Evolutionary conservation across 2,113 vertebrate genomes (phyloP).

Genomic region (Platichthys stellatus): DNA sequence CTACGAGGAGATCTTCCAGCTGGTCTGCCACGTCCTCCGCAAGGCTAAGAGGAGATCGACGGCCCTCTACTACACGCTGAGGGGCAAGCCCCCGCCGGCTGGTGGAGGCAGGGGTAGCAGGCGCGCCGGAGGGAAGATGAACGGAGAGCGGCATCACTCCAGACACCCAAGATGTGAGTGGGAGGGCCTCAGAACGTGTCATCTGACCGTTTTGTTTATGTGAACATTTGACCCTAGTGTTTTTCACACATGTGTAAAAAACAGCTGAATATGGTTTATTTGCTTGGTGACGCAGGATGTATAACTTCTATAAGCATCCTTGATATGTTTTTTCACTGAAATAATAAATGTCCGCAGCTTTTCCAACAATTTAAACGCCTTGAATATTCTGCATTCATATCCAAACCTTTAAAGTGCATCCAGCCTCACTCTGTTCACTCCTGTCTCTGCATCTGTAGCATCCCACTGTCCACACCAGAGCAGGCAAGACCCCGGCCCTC

Average conservation of each 20-base stretch:
- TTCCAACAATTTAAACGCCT: background rate
- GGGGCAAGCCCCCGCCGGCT: conserved; percentile 83
- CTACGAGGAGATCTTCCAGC: conserved; percentile 98
- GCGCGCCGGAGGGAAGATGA: conserved; percentile 66
- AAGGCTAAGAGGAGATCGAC: conserved; percentile 93
- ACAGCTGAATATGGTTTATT: too few species aligned
- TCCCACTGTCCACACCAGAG: conserved; percentile 85
- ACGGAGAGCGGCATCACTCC: conserved; percentile 75
- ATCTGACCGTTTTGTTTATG: background rate
- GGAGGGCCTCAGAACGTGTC: conserved; percentile 1
- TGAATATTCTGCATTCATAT: background rate
- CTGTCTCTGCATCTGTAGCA: conserved; percentile 66
- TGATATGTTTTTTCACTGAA: too few species aligned
- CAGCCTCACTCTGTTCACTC: background rate
- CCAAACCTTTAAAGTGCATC: background rate
- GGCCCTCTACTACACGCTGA: conserved; percentile 90
- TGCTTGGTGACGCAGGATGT: too few species aligned
- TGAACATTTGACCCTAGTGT: background rate
- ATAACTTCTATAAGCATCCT: too few species aligned
- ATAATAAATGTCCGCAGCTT: too few species aligned
- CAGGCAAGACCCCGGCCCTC: conserved; percentile 80
- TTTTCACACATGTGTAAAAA: too few species aligned
- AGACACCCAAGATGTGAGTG: conserved; percentile 76
- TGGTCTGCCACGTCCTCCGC: conserved; percentile 94
- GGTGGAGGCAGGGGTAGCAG: conserved; percentile 66